A percentile compares a stretch with the other conserved stretches of the same genome.
phyloP scores from a whole-genome alignment of 2,888 invertebrate genomes.

The Trachelus tabidus region DNA sequence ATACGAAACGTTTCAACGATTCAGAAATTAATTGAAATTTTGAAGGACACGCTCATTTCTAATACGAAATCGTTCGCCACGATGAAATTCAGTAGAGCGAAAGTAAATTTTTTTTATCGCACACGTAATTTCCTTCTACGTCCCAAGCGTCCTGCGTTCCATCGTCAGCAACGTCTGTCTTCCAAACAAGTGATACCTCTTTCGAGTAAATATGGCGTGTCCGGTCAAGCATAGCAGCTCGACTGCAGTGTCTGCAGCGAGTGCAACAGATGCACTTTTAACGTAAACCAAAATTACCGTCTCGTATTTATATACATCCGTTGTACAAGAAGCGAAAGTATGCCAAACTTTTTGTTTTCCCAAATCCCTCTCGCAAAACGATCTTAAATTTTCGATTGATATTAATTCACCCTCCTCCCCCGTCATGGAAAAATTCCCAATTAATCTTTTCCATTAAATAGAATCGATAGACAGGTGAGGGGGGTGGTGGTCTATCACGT shows the following conservation, averaged over 20 bases:
- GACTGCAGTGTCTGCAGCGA: neutral
- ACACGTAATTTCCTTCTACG: too few relatives aligned
- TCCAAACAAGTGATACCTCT: neutral
- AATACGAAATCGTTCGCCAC: too few relatives aligned
- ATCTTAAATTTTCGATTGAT: neutral
- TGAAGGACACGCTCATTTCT: too few relatives aligned
- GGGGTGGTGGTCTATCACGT: slow-evolving; percentile 28
- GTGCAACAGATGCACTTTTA: neutral
- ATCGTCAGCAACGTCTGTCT: too few relatives aligned
- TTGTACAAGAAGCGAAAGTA: neutral
- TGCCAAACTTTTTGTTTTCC: neutral
- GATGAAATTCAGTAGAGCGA: too few relatives aligned
- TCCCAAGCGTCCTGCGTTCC: too few relatives aligned
- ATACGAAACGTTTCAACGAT: too few relatives aligned
- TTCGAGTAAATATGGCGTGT: neutral
- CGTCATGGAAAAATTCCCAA: neutral
- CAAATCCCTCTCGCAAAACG: neutral
- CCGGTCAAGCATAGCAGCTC: neutral
- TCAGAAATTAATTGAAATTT: too few relatives aligned
- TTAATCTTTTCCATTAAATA: neutral
- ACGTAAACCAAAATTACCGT: neutral
- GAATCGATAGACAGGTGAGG: neutral
- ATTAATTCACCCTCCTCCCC: neutral
- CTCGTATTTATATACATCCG: neutral
- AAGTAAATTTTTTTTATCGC: too few relatives aligned